Conservation (phyloP, 2,888 invertebrate species). For the Agelastica alni region DNA sequence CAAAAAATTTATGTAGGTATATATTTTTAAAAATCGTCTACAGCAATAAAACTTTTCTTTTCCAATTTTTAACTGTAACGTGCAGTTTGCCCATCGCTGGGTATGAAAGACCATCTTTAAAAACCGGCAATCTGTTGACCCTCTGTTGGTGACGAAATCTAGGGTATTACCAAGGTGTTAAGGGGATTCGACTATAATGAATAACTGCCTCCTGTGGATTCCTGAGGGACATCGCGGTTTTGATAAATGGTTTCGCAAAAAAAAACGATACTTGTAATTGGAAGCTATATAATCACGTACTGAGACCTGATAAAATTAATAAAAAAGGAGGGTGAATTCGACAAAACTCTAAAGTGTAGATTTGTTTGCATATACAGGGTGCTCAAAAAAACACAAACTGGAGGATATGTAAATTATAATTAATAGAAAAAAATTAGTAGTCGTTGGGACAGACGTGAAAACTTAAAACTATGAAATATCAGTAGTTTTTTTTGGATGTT, state of each 20-base stretch:
- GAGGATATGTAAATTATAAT: no score
- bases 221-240: slow-evolving; percentile 14
- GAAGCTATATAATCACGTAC: slow-evolving; percentile 16
- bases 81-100: slow-evolving; percentile 6
- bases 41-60: no score
- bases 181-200: slow-evolving; percentile 38
- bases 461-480: no score
- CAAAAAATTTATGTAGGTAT: no score
- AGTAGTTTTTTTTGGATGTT: no score
- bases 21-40: no score
- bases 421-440: no score
- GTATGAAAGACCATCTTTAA: slow-evolving; percentile 12
- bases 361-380: no score
- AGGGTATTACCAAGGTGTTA: slow-evolving; percentile 28
- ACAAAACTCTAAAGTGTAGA: no score
- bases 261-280: slow-evolving; percentile 16
- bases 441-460: no score
- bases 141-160: slow-evolving; percentile 26
- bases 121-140: slow-evolving; percentile 36
- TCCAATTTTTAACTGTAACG: no score
- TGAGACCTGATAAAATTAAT: slow-evolving; percentile 15
- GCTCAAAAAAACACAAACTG: no score
- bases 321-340: slow-evolving; percentile 7
- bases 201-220: slow-evolving; percentile 30
- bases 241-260: slow-evolving; percentile 18